Conservation (phyloP, 2,797 vertebrate genomes). For the Luscinia luscinia region DNA sequence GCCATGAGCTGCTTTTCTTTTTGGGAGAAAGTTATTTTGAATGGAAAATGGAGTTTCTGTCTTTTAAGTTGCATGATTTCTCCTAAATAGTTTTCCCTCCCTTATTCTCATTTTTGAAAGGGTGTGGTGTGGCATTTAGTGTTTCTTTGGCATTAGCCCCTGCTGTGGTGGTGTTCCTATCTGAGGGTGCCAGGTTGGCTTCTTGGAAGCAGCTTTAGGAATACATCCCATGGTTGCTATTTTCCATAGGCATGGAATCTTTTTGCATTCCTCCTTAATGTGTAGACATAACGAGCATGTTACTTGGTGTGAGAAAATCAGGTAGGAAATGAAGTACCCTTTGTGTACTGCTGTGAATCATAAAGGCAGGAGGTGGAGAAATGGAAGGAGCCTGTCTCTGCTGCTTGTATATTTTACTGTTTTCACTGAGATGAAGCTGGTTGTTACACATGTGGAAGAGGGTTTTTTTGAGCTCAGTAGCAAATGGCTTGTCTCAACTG, state of each 20-base stretch:
- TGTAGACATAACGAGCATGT: background rate
- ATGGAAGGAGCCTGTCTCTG: background rate
- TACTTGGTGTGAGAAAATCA: background rate
- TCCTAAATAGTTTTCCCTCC: background rate
- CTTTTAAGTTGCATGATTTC: background rate
- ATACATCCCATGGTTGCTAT: background rate
- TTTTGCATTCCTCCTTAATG: background rate
- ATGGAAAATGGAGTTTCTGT: background rate
- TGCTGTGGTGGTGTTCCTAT: background rate
- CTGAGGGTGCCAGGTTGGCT: background rate
- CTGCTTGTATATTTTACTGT: background rate
- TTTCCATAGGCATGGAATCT: background rate
- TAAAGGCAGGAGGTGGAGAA: background rate
- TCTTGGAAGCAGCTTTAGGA: background rate
- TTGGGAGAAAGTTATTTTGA: background rate
- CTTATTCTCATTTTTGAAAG: background rate
- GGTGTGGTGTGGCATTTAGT: background rate
- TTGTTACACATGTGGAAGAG: background rate
- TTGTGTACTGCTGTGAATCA: rapidly evolving
- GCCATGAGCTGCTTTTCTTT: background rate
- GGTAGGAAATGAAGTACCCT: background rate
- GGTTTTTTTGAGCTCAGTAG: background rate
- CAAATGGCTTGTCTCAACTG: background rate
- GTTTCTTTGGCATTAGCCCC: background rate
- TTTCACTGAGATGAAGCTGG: background rate